phyloP scores from a whole-genome alignment of 2,888 invertebrate genomes.

The Yponomeuta evonymella region DNA sequence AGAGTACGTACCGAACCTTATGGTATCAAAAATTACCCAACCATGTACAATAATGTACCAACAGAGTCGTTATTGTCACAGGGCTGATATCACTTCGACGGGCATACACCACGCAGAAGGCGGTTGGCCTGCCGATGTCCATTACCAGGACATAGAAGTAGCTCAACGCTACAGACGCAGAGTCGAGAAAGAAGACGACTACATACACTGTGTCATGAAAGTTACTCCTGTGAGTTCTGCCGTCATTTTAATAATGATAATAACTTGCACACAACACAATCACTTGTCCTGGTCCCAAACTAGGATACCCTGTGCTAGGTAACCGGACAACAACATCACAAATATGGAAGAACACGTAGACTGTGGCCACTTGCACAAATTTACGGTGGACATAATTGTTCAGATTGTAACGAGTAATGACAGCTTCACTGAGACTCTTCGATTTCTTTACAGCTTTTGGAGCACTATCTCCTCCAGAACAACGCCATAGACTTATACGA shows the following conservation, averaged over 20 bases:
- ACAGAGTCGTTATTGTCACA: constrained; percentile 28
- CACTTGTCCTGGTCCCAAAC: too few species aligned
- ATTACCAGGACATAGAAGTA: constrained; percentile 79
- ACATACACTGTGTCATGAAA: constrained; percentile 78
- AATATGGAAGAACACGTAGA: too few species aligned
- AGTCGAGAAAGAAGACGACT: constrained; percentile 86
- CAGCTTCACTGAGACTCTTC: background rate
- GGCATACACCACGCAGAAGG: constrained; percentile 86
- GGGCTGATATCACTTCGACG: constrained; percentile 71
- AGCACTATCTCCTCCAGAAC: constrained; percentile 85
- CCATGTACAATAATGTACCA: too few species aligned
- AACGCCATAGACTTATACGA: constrained; percentile 95
- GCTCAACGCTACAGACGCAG: constrained; percentile 85
- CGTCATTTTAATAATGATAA: too few species aligned
- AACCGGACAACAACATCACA: too few species aligned
- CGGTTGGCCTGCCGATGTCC: constrained; percentile 88
- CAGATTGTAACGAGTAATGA: too few species aligned
- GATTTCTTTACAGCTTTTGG: background rate
- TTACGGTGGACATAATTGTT: too few species aligned
- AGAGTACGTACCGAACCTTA: too few species aligned
- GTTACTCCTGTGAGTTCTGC: background rate
- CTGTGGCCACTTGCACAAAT: too few species aligned
- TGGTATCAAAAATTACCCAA: too few species aligned
- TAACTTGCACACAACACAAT: too few species aligned
- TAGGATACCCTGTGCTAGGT: too few species aligned